These are phyloP conservation scores for Lycodopsis pacificus DNA, from an alignment of 2,797 vertebrate genomes.

Conservation along the genomic window DNA sequence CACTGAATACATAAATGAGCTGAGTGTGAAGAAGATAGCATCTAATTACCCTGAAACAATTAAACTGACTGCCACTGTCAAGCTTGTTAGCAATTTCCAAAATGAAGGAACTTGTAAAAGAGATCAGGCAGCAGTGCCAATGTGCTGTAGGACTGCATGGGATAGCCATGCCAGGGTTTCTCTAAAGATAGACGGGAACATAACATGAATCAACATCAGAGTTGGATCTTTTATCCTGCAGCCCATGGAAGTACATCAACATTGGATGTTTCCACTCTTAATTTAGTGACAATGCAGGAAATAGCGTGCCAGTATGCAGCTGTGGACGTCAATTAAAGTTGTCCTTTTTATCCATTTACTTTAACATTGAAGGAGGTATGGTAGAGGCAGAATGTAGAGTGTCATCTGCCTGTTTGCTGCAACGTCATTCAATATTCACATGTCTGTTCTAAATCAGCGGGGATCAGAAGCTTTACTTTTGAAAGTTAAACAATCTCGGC, in stretches of 20 bases:
- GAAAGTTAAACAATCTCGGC: not conserved
- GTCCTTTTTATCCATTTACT: not conserved
- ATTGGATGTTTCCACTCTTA: not conserved
- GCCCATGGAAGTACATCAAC: not conserved
- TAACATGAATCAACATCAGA: not conserved
- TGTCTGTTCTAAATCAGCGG: not conserved
- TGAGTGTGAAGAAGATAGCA: constrained; percentile 16
- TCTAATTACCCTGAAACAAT: constrained; percentile 43
- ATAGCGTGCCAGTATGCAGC: not conserved
- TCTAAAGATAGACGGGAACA: not conserved
- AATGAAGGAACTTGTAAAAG: constrained; percentile 9
- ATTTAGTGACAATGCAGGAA: not conserved
- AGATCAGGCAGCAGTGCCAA: not conserved
- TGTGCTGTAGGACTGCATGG: not conserved
- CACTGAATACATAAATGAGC: constrained; percentile 28
- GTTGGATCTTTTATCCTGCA: not conserved
- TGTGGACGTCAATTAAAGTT: not conserved
- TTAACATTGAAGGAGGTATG: not conserved
- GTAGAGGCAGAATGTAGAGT: not conserved
- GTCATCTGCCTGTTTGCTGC: not conserved
- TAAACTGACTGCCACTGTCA: constrained; percentile 21
- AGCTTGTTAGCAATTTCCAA: constrained; percentile 24
- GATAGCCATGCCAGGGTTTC: not conserved
- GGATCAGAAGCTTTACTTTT: not conserved
- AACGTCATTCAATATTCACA: not conserved